Base-by-base conservation (phyloP, 2,888 invertebrate species). In the Drosophila parthenogenetica region DNA sequence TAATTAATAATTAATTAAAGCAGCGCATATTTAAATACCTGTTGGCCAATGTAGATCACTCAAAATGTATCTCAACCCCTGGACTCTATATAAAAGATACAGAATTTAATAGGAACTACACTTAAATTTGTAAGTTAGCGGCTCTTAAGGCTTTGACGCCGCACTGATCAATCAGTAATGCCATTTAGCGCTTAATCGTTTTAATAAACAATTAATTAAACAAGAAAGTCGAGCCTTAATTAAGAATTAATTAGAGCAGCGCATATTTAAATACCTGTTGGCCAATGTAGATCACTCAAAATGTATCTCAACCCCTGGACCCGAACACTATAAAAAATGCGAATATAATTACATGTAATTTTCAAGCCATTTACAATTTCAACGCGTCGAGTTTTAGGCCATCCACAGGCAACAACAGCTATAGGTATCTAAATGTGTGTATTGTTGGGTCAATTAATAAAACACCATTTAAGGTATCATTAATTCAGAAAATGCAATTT, bases 391-490 rank as follows among this genome's bases (percentile, higher is more conserved):
- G 45, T 40, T 17, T 22, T 32, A 55, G 55, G 50, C 14, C n/a
- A 58, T 39, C 50, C 32, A 32, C 8, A 48, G 58, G 17, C 54
- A 29, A 22, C 29, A 22, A 22, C 16, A n/a, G n/a, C n/a, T n/a
- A 53, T 22, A 3, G 22, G 22, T 22, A 22, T 3, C 22, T 22
- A 22, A 3, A 5, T 22, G 22, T 29, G 19, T 11, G 39, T 25
- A 39, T 53, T 16, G 42, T 16, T 43, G 57, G 68, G 79, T 77
- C 77, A 81, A 87, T 89, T 86, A 89, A 88, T 86, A 77, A 88
- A 88, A 87, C 72, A 79, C 79, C 81, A 79, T 85, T 88, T 86
- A 84, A 54, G 77, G 71, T 59, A 89, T 89, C 88, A 88, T 88
- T 88, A 88, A 88, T 88, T 69, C 77, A 75, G 70, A 35, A 73